Conservation (phyloP, 2,113 vertebrate genomes). For the Poeciliopsis turrubarensis region DNA sequence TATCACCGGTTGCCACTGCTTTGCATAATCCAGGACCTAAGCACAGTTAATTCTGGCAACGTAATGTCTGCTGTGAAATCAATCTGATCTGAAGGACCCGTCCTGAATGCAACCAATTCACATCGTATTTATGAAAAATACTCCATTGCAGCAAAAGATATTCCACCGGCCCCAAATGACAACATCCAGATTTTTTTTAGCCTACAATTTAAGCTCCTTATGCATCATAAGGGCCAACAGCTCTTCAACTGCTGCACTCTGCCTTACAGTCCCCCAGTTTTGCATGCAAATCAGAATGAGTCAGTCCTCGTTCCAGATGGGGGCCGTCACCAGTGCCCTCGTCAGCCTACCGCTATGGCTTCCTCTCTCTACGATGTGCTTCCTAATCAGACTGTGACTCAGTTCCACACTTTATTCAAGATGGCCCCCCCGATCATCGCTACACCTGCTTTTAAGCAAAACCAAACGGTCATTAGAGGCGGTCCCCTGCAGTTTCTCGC, state of each 20-base stretch:
- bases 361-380: neutral
- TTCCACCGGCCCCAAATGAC: neutral
- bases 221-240: neutral
- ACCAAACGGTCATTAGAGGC: neutral
- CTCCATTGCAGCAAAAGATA: neutral
- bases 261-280: neutral
- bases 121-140: neutral
- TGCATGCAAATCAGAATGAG: neutral
- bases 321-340: neutral
- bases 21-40: neutral
- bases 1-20: neutral
- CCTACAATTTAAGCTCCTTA: neutral
- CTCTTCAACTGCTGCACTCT: neutral
- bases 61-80: neutral
- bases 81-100: too few species aligned
- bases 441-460: neutral
- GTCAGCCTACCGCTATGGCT: neutral
- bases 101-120: neutral
- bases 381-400: slow-evolving; percentile 1
- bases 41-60: neutral
- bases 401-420: neutral
- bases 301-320: neutral
- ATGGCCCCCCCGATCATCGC: neutral
- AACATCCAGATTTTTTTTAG: neutral
- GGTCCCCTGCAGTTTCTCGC: too few species aligned